Evolutionary conservation across 2,113 vertebrate species (phyloP), one percentile per base, ranked within the genome.

Genomic region (Peromyscus polionotus): DNA sequence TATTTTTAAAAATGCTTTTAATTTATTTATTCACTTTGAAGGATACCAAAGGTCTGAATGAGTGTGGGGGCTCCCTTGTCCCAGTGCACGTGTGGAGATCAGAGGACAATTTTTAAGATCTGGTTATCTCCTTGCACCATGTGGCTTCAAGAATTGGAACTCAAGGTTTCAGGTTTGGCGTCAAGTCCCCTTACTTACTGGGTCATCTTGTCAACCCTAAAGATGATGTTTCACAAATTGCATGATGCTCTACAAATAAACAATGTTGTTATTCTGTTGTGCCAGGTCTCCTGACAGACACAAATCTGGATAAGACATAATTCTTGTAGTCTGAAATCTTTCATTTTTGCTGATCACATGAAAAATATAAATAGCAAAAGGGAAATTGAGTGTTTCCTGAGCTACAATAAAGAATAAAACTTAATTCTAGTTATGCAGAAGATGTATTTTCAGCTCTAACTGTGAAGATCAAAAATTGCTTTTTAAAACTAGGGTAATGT

Each of bases 331-430:
- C 42, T 80, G 16, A 88, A 93, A 94, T 22, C 10, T 91, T 84
- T 1, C 31, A 73, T 54, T 79, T 72, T 20, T 70, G 33, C 24
- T 59, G 2, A 11, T 0, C 4, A 9, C 33, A 67, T n/a, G 1
- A 93, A 70, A 84, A 70, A 81, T 83, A 28, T 8, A 96, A 90
- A 76, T 68, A 94, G 24, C 4, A 85, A 91, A 57, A 63, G 48
- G 16, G 13, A 94, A 91, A 75, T 12, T 48, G 10, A n/a, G 31
- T 57, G 36, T 57, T 20, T 80, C 33, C 14, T 85, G 10, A 81
- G n/a, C 16, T 17, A 63, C 73, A 28, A 28, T 7, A 65, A 28
- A 96, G 11, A 88, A 93, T 28, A 76, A 91, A 92, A 75, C 36
- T 85, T 70, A 19, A 48, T 88, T 91, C 24, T 68, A 19, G 20